A percentile compares a stretch with the other conserved stretches of the same genome.
Conservation (phyloP, 1,140 invertebrate genomes). For the Saccostrea cuccullata region DNA sequence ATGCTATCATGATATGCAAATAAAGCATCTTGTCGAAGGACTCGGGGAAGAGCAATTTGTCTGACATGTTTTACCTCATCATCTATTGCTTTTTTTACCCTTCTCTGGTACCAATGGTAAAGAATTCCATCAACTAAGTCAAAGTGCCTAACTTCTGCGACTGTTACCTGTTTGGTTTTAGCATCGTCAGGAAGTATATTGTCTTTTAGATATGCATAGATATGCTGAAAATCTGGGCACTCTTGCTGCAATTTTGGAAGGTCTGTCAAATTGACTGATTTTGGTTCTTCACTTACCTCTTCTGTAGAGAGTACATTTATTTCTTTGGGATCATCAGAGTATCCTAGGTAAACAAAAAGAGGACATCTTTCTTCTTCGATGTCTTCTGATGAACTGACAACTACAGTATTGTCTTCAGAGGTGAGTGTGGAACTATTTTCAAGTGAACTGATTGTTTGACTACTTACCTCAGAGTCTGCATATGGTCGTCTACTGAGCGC, state of each 20-base stretch:
- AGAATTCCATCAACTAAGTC: conserved; percentile 54
- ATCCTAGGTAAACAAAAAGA: too few relatives aligned
- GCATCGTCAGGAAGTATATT: conserved; percentile 45
- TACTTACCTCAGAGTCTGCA: not conserved
- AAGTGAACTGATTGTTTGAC: too few relatives aligned
- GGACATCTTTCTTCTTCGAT: too few relatives aligned
- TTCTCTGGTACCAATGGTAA: conserved; percentile 53
- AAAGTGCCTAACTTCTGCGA: conserved; percentile 52
- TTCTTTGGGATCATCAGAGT: too few relatives aligned
- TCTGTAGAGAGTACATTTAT: too few relatives aligned
- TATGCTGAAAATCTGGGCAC: conserved; percentile 48
- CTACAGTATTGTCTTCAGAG: too few relatives aligned
- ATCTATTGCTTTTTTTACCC: conserved; percentile 35
- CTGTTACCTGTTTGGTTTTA: conserved; percentile 24
- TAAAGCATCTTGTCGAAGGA: conserved; percentile 50
- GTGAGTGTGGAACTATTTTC: too few relatives aligned
- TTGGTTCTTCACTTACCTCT: too few relatives aligned
- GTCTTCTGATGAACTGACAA: too few relatives aligned
- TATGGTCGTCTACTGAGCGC: conserved; percentile 33
- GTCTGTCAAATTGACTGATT: too few relatives aligned
- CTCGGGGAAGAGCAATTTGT: conserved; percentile 54
- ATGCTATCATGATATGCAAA: conserved; percentile 52
- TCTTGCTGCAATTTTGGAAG: conserved; percentile 33
- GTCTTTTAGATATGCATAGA: conserved; percentile 49
- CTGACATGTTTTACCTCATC: not conserved